Evolutionary conservation across 2,888 invertebrate species (phyloP).

Genomic region (Leucoma salicis): DNA sequence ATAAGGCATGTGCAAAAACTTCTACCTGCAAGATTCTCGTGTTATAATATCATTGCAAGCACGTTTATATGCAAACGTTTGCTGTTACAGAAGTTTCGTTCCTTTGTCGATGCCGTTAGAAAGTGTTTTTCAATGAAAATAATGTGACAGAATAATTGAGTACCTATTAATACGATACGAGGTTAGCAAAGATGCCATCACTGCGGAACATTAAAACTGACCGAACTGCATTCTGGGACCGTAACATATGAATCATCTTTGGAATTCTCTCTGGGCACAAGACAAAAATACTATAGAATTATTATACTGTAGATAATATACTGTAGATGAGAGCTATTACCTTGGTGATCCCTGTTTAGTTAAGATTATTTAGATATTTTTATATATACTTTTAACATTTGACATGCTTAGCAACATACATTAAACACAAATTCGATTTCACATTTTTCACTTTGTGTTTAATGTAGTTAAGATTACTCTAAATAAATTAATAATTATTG

Average conservation of each 20-base stretch:
- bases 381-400: too few species aligned
- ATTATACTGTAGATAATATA: too few species aligned
- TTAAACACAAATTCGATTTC: too few species aligned
- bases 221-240: slow-evolving; percentile 68
- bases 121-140: slow-evolving; percentile 34
- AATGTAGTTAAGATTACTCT: too few species aligned
- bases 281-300: slow-evolving; percentile 58
- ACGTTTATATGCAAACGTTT: slow-evolving; percentile 34
- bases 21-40: slow-evolving; percentile 51
- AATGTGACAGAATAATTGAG: slow-evolving; percentile 6
- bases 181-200: slow-evolving; percentile 47
- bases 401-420: too few species aligned
- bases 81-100: slow-evolving; percentile 34
- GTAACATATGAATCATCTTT: slow-evolving; percentile 66
- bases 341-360: too few species aligned
- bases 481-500: too few species aligned
- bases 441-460: too few species aligned
- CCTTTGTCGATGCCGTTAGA: slow-evolving; percentile 35
- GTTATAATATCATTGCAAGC: slow-evolving; percentile 55
- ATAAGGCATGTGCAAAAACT: slow-evolving; percentile 54
- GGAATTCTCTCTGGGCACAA: slow-evolving; percentile 63
- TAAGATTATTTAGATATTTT: too few species aligned
- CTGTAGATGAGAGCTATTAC: too few species aligned
- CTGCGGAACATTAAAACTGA: slow-evolving; percentile 53
- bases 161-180: slow-evolving; percentile 36